Evolutionary conservation across 1,140 invertebrate species (phyloP).

Genomic region (Meloidogyne floridensis): DNA sequence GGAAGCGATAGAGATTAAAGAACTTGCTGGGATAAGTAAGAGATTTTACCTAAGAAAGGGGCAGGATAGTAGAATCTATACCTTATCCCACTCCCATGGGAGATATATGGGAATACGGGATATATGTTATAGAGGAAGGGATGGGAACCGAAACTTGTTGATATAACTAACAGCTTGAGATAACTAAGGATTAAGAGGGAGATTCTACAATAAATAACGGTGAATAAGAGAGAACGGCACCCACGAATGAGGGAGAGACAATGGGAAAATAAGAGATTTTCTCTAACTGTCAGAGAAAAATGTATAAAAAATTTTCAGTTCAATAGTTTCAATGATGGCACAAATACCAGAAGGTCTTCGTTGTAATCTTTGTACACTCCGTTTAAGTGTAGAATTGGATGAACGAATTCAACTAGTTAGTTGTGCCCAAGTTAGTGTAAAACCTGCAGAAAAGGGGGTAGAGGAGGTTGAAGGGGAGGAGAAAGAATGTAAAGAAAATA

Average conservation of each 20-base stretch:
- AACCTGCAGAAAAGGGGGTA: not conserved
- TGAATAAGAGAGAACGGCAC: not conserved
- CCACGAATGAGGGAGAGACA: not conserved
- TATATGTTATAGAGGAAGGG: not conserved
- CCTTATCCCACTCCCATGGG: not conserved
- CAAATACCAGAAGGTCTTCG: conserved; percentile 45
- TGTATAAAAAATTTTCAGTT: conserved; percentile 11
- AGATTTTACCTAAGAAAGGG: no score
- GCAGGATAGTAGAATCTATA: not conserved
- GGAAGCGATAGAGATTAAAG: not conserved
- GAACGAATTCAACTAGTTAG: conserved; percentile 41
- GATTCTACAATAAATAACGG: conserved; percentile 17
- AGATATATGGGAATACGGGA: not conserved
- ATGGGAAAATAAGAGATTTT: conserved; percentile 14
- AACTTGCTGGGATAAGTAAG: no score
- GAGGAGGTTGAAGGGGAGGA: conserved; percentile 11
- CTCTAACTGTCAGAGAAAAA: not conserved
- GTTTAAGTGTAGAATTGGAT: conserved; percentile 50
- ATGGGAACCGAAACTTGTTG: no score
- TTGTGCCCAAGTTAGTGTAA: conserved; percentile 51
- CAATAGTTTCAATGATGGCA: conserved; percentile 11
- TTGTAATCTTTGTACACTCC: conserved; percentile 47
- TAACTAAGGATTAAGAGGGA: not conserved
- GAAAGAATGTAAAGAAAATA: not conserved
- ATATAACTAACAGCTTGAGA: no score